Conservation (phyloP, 2,113 vertebrate genomes). For the Microtus ochrogaster region DNA sequence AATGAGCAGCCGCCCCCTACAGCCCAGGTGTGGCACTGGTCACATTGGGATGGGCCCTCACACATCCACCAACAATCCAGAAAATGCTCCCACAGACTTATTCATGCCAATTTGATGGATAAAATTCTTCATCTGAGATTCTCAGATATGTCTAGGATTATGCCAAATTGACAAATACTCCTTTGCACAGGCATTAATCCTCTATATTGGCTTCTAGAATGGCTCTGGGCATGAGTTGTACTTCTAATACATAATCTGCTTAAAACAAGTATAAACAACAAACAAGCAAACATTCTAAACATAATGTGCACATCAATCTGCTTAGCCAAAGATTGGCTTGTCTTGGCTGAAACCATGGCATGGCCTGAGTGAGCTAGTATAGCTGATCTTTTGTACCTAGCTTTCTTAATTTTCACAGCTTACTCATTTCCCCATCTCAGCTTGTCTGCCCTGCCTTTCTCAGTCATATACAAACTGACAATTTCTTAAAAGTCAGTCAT, state of each 20-base stretch:
- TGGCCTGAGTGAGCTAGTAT: neutral
- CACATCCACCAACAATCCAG: neutral
- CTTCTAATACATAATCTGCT: slow-evolving; percentile 60
- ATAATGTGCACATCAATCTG: neutral
- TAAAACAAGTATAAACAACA: slow-evolving; percentile 58
- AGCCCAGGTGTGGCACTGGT: neutral
- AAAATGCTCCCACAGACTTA: neutral
- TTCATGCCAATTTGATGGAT: neutral
- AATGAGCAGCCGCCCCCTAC: accelerated
- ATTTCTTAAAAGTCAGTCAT: neutral
- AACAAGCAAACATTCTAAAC: slow-evolving; percentile 1
- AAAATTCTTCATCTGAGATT: neutral
- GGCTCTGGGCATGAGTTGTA: slow-evolving; percentile 28
- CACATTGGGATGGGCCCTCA: no score
- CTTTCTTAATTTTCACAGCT: slow-evolving; percentile 11
- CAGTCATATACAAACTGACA: neutral
- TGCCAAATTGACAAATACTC: neutral
- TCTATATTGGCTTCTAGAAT: slow-evolving; percentile 55
- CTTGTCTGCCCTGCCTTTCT: neutral
- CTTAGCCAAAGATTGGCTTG: slow-evolving; percentile 6
- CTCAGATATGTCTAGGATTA: neutral
- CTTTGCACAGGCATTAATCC: slow-evolving; percentile 11
- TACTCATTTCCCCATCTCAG: neutral
- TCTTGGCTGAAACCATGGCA: neutral
- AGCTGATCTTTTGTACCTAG: neutral